Percentiles rank a stretch among this genome's conserved stretches.
phyloP scores from a whole-genome alignment of 2,888 invertebrate species.

The Anoplius nigerrimus region DNA sequence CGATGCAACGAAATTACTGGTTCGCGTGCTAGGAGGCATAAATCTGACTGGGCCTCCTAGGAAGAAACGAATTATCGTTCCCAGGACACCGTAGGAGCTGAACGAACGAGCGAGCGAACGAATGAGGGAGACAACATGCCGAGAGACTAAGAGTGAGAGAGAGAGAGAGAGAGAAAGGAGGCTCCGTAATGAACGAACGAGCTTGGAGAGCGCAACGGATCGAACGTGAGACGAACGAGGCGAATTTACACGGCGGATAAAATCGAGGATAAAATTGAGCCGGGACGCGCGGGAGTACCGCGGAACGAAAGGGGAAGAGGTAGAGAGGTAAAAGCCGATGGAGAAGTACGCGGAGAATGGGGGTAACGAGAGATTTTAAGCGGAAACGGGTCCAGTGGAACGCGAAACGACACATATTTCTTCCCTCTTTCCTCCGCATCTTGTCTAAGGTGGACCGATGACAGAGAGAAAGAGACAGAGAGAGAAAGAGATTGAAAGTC shows the following conservation, averaged over 20 bases:
- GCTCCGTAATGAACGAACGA: not conserved
- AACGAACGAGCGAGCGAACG: no score
- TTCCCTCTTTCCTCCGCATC: no score
- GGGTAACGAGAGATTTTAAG: no score
- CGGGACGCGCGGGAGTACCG: not conserved
- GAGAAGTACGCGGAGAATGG: no score
- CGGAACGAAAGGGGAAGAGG: not conserved
- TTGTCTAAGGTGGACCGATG: not conserved
- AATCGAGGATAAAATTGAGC: not conserved
- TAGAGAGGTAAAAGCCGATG: no score
- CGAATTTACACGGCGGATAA: not conserved
- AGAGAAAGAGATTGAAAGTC: conserved; percentile 9
- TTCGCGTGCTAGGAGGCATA: conserved; percentile 37
- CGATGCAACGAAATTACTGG: conserved; percentile 34
- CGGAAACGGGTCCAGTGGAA: no score
- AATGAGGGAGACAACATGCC: no score
- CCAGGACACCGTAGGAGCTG: conserved; percentile 10
- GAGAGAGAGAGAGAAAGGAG: not conserved
- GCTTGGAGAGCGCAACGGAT: not conserved
- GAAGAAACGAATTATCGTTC: conserved; percentile 16
- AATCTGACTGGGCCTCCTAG: conserved; percentile 25
- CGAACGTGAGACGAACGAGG: not conserved
- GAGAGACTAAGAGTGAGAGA: not conserved
- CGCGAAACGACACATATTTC: no score
- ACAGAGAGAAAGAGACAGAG: not conserved